A percentile compares a stretch with the other conserved stretches of the same genome.
phyloP scores from a whole-genome alignment of 2,113 vertebrate genomes.

The Alethe castanea region DNA sequence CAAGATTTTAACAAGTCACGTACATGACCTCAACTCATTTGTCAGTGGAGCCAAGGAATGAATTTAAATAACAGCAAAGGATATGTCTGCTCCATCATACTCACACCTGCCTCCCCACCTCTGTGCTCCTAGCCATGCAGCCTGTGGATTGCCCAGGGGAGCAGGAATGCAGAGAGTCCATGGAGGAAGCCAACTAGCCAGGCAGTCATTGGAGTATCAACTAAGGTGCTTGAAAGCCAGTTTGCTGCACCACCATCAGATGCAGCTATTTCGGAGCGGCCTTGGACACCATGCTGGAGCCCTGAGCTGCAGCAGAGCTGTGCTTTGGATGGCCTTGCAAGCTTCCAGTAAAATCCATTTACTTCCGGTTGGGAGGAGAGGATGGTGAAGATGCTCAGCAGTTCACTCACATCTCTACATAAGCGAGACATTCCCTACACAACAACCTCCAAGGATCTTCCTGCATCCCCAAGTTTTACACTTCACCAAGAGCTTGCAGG shows the following conservation, averaged over 20 bases:
- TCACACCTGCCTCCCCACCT: neutral
- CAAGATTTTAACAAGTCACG: neutral
- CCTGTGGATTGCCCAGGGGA: neutral
- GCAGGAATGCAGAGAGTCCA: neutral
- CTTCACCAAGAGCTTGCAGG: neutral
- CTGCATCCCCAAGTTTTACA: neutral
- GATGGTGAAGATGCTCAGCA: neutral
- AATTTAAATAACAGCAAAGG: neutral
- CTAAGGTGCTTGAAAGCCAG: neutral
- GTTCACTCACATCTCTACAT: accelerated
- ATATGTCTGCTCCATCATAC: neutral
- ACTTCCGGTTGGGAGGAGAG: neutral
- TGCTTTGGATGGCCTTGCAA: neutral
- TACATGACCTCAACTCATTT: neutral
- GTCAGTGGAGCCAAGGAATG: neutral
- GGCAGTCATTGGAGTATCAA: accelerated
- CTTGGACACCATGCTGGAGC: neutral
- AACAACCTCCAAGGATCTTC: neutral
- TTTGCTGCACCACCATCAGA: neutral
- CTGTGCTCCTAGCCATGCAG: neutral
- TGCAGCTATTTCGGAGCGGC: neutral
- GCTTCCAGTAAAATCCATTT: neutral
- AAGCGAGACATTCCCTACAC: neutral
- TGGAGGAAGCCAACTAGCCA: neutral
- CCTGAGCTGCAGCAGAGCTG: neutral